Conservation (phyloP, 2,797 vertebrate genomes). For the Austrolebias charrua region DNA sequence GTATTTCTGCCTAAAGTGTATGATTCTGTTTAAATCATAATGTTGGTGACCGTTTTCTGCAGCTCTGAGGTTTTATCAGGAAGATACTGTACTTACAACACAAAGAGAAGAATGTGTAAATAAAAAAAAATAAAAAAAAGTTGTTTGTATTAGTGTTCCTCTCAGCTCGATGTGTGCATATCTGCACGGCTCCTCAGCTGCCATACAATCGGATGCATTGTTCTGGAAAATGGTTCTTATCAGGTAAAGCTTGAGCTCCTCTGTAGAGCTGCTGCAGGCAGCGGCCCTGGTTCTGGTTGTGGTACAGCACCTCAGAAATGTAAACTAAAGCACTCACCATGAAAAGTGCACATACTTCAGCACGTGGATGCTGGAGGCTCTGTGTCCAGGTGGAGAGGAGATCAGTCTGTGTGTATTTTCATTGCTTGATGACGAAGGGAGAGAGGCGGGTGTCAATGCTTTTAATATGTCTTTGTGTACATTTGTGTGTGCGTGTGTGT, state of each 20-base stretch:
- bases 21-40: not conserved
- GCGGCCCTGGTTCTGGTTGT: conserved; percentile 60
- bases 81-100: conserved; percentile 9
- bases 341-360: conserved; percentile 59
- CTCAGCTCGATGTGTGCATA: conserved; percentile 64
- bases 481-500: no score
- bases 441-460: no score
- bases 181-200: conserved; percentile 68
- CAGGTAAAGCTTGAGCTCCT: conserved; percentile 53
- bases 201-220: conserved; percentile 73
- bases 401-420: conserved; percentile 35
- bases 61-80: conserved; percentile 12
- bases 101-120: conserved; percentile 27
- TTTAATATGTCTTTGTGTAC: no score
- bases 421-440: not conserved
- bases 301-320: conserved; percentile 75
- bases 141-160: conserved; percentile 61
- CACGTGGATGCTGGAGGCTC: conserved; percentile 44
- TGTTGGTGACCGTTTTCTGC: conserved; percentile 1
- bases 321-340: conserved; percentile 76
- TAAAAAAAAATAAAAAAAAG: conserved; percentile 13
- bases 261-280: conserved; percentile 50
- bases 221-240: conserved; percentile 73
- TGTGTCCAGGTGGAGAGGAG: conserved; percentile 54
- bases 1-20: not conserved